A percentile compares a stretch with the other conserved stretches of the same genome.
Evolutionary conservation across 2,113 vertebrate genomes (phyloP).

Genomic region (Pseudorasbora parva): DNA sequence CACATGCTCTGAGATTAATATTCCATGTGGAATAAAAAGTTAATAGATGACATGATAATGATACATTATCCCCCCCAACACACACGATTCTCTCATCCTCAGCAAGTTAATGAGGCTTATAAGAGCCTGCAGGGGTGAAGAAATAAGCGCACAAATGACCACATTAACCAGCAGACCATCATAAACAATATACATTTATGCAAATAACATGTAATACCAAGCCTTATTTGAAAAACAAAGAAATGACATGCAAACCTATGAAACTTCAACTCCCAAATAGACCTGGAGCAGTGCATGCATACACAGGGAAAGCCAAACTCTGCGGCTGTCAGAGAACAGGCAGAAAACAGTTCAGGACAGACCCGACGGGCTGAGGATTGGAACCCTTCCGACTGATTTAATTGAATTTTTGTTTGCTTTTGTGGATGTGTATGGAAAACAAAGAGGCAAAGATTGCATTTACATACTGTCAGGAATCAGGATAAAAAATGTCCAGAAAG

Average conservation of each 20-base stretch:
- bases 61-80: no score
- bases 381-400: conserved; percentile 15
- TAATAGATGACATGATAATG: conserved; percentile 1
- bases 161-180: conserved; percentile 27
- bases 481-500: background rate
- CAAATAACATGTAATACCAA: conserved; percentile 3
- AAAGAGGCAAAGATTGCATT: background rate
- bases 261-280: background rate
- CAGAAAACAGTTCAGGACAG: background rate
- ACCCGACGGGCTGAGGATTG: background rate
- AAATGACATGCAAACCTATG: background rate
- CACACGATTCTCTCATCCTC: background rate
- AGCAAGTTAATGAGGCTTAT: background rate
- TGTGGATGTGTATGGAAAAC: background rate
- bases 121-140: background rate
- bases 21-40: conserved; percentile 11
- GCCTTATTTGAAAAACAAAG: conserved; percentile 19
- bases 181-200: background rate
- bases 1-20: conserved; percentile 3
- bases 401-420: conserved; percentile 9
- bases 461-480: background rate
- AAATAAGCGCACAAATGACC: background rate
- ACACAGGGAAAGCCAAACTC: background rate
- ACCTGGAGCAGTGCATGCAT: background rate
- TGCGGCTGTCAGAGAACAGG: conserved; percentile 14